A percentile compares a stretch with the other conserved stretches of the same genome.
Evolutionary conservation across 1,140 invertebrate species (phyloP).

Genomic region (Thaumetopoea pityocampa): DNA sequence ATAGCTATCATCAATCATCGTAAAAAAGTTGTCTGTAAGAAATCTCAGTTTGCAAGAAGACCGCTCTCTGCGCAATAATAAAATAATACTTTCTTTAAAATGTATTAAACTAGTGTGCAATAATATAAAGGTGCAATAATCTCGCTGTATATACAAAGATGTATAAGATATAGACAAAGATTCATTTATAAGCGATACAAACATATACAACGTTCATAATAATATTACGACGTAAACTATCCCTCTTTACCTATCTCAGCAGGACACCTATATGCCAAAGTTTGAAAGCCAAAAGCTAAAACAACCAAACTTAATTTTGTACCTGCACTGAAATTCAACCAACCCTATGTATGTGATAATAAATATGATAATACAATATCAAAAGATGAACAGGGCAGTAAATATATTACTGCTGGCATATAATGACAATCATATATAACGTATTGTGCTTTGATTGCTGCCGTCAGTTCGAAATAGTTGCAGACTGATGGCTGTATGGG

Average conservation of each 20-base stretch:
- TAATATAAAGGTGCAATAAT: too few relatives aligned
- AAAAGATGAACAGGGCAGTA: not conserved
- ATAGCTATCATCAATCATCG: too few relatives aligned
- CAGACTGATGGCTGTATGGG: constrained; percentile 52
- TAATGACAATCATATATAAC: constrained; percentile 68
- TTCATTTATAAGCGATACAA: not conserved
- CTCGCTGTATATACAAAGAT: too few relatives aligned
- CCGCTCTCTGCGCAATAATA: too few relatives aligned
- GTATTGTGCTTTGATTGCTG: constrained; percentile 70
- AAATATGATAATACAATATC: constrained; percentile 17
- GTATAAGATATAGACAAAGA: not conserved
- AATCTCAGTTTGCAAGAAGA: too few relatives aligned
- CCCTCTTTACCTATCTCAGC: constrained; percentile 62
- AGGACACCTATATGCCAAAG: constrained; percentile 58
- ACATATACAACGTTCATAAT: not conserved
- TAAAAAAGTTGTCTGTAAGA: too few relatives aligned
- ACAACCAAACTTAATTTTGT: constrained; percentile 18
- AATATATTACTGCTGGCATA: constrained; percentile 23
- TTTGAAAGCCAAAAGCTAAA: constrained; percentile 43
- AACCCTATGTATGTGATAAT: constrained; percentile 14
- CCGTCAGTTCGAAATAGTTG: constrained; percentile 59
- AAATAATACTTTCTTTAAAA: too few relatives aligned
- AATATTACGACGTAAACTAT: constrained; percentile 55
- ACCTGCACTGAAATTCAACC: not conserved
- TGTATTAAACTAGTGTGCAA: too few relatives aligned